Conservation (phyloP, 92 coral and sea anemone species). For the Chrysogorgia sp. region DNA sequence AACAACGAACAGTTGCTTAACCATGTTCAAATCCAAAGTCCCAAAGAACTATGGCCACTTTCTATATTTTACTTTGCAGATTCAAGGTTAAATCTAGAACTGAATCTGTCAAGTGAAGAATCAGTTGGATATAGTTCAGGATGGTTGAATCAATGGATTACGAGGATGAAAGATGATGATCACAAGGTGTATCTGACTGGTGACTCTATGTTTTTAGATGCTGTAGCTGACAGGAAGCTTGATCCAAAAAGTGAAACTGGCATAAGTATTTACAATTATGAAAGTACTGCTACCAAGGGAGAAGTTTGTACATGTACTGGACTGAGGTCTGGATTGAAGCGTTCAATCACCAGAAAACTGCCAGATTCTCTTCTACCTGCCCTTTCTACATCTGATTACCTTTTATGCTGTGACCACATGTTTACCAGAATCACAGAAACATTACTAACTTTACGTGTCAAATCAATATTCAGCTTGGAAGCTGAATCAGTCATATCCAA, state of each 20-base stretch:
- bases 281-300: slow-evolving; percentile 48
- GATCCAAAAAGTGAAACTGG: slow-evolving; percentile 48
- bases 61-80: slow-evolving; percentile 55
- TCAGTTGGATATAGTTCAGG: slow-evolving; percentile 6
- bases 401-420: slow-evolving; percentile 25
- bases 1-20: slow-evolving; percentile 22
- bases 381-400: slow-evolving; percentile 12
- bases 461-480: slow-evolving; percentile 7
- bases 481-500: slow-evolving; percentile 18
- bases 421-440: slow-evolving; percentile 19
- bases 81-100: slow-evolving; percentile 48
- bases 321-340: slow-evolving; percentile 45
- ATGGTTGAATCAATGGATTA: slow-evolving; percentile 46
- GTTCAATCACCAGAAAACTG: slow-evolving; percentile 51
- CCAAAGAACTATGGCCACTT: slow-evolving; percentile 63
- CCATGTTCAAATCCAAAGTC: slow-evolving; percentile 53
- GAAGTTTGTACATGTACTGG: slow-evolving; percentile 42
- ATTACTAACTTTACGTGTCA: slow-evolving; percentile 12
- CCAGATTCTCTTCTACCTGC: slow-evolving; percentile 49
- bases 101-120: slow-evolving; percentile 38
- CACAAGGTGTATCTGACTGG: slow-evolving; percentile 44
- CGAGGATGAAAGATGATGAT: slow-evolving; percentile 20
- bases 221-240: slow-evolving; percentile 48
- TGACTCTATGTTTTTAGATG: slow-evolving; percentile 51
- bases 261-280: slow-evolving; percentile 52